phyloP scores from a whole-genome alignment of 2,888 invertebrate species.

The Sipha maydis region DNA sequence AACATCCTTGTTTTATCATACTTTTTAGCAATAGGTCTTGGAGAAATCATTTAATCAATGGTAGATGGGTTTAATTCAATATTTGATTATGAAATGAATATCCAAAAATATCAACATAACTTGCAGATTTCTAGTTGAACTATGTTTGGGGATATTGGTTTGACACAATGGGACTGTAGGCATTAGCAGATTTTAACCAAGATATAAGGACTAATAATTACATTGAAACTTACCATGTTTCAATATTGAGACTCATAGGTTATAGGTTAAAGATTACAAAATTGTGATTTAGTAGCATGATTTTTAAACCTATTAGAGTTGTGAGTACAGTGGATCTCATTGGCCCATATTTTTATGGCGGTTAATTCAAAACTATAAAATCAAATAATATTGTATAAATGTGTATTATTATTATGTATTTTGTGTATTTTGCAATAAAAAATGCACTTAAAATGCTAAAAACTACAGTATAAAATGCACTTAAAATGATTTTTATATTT shows the following conservation, averaged over 20 bases:
- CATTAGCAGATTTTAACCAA: neutral
- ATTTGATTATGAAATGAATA: neutral
- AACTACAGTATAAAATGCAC: too few species aligned
- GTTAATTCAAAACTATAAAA: too few species aligned
- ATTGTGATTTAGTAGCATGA: too few species aligned
- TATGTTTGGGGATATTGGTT: neutral
- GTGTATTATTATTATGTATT: too few species aligned
- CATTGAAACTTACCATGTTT: neutral
- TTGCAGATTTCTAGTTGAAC: neutral
- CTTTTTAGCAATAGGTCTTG: neutral
- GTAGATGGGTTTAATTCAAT: neutral
- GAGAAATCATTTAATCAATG: neutral
- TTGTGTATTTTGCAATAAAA: too few species aligned
- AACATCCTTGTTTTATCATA: neutral
- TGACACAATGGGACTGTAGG: neutral
- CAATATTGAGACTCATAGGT: neutral
- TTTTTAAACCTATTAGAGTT: too few species aligned
- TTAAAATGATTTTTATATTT: too few species aligned
- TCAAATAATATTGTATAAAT: too few species aligned
- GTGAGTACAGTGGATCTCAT: too few species aligned
- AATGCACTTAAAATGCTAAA: too few species aligned
- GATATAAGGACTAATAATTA: neutral
- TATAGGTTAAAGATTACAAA: too few species aligned
- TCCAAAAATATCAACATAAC: neutral
- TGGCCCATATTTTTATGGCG: too few species aligned